phyloP scores from a whole-genome alignment of 2,888 invertebrate genomes.

The Chalcosyrphus nemorum region DNA sequence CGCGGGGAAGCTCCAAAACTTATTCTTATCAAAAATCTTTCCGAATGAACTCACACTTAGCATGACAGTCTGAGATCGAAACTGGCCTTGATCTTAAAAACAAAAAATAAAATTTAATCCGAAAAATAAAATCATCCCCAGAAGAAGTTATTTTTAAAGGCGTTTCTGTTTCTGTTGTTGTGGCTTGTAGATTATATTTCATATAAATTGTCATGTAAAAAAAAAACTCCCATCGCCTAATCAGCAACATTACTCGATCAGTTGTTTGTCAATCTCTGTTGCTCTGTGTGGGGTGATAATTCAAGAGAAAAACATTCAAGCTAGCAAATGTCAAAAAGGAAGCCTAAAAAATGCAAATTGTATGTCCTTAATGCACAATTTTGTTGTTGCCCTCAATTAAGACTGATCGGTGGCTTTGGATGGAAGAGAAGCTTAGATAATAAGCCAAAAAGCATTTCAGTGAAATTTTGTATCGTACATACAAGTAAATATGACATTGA shows the following conservation, averaged over 20 bases:
- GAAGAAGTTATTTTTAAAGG: not conserved
- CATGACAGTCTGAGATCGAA: not conserved
- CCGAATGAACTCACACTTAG: not conserved
- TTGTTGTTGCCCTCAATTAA: not conserved
- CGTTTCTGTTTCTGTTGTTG: no score
- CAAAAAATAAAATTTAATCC: not conserved
- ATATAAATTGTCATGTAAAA: not conserved
- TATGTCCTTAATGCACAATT: not conserved
- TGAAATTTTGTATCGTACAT: not conserved
- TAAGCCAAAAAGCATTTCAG: not conserved
- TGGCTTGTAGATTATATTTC: not conserved
- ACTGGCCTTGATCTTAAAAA: not conserved
- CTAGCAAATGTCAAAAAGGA: not conserved
- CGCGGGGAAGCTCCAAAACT: not conserved
- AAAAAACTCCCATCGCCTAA: not conserved
- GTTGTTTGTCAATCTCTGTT: not conserved
- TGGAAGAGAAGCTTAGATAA: not conserved
- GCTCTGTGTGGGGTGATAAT: not conserved
- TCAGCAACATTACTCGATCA: not conserved
- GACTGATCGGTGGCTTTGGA: not conserved
- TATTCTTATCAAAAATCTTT: not conserved
- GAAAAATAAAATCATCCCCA: not conserved
- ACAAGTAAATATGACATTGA: not conserved
- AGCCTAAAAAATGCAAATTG: not conserved
- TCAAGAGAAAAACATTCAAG: not conserved